phyloP scores from a whole-genome alignment of 2,888 invertebrate genomes.

The Ctena decussata region DNA sequence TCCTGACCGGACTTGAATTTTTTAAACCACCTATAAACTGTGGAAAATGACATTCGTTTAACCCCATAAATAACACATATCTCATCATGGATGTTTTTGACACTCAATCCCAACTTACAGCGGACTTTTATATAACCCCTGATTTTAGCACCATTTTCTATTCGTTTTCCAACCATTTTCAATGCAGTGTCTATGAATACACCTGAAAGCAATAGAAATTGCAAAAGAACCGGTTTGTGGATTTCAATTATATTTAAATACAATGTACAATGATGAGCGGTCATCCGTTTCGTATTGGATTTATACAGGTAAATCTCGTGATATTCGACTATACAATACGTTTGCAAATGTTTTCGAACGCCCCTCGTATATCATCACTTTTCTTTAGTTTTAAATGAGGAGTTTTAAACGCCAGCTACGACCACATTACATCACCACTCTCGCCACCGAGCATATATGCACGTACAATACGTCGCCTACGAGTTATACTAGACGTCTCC shows the following conservation, averaged over 20 bases:
- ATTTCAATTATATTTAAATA: not conserved
- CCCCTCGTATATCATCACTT: not conserved
- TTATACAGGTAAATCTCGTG: not conserved
- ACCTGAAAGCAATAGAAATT: constrained; percentile 29
- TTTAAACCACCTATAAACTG: not conserved
- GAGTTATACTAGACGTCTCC: no score
- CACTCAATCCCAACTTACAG: not conserved
- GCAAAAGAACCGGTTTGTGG: constrained; percentile 24
- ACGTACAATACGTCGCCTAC: no score
- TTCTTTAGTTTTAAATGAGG: no score
- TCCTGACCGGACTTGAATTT: not conserved
- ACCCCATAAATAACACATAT: not conserved
- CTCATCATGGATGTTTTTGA: not conserved
- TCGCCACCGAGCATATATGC: no score
- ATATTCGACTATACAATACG: not conserved
- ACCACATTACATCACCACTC: no score
- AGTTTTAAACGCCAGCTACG: no score
- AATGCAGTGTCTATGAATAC: constrained; percentile 16
- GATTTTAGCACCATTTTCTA: constrained; percentile 2
- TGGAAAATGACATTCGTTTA: not conserved
- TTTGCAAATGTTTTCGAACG: not conserved
- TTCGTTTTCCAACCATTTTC: constrained; percentile 1
- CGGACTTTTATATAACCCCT: not conserved
- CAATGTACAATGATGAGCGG: not conserved
- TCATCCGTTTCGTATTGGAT: not conserved